These are phyloP conservation scores for Morone chrysops DNA, from an alignment of 2,113 vertebrate species.

Conservation along the genomic window DNA sequence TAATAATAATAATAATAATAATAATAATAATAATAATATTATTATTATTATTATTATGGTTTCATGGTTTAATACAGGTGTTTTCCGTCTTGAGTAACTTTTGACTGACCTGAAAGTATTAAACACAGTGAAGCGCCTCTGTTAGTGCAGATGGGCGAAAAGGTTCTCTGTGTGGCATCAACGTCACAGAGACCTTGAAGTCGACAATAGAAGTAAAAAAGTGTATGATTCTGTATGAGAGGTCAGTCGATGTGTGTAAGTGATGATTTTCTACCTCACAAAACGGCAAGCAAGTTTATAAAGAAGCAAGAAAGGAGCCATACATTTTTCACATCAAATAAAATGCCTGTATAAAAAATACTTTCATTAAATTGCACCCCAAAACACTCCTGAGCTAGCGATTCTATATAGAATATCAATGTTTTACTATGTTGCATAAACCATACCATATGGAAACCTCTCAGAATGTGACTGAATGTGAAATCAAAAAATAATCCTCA, in stretches of 20 bases:
- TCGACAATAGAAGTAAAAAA: background rate
- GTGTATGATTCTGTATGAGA: background rate
- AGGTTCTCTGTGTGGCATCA: background rate
- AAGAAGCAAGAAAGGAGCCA: background rate
- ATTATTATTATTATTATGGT: too few species aligned
- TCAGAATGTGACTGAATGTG: slow-evolving; percentile 26
- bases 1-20: too few species aligned
- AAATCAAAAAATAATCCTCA: slow-evolving; percentile 51
- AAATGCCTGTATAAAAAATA: background rate
- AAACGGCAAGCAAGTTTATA: background rate
- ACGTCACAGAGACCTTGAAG: background rate
- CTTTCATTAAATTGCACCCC: background rate
- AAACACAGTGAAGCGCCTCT: background rate
- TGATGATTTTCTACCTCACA: slow-evolving; percentile 10
- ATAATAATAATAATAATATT: too few species aligned
- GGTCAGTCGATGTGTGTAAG: background rate
- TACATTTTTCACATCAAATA: slow-evolving; percentile 1
- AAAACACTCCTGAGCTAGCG: background rate
- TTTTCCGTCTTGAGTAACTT: background rate
- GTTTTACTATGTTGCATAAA: slow-evolving; percentile 13
- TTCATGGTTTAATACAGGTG: background rate
- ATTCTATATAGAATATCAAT: background rate
- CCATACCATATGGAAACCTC: slow-evolving; percentile 27
- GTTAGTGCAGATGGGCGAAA: background rate
- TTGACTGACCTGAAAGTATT: background rate